Evolutionary conservation across 2,888 invertebrate species (phyloP), one percentile per base, ranked within the genome.

Genomic region (Agonopterix heracliana): DNA sequence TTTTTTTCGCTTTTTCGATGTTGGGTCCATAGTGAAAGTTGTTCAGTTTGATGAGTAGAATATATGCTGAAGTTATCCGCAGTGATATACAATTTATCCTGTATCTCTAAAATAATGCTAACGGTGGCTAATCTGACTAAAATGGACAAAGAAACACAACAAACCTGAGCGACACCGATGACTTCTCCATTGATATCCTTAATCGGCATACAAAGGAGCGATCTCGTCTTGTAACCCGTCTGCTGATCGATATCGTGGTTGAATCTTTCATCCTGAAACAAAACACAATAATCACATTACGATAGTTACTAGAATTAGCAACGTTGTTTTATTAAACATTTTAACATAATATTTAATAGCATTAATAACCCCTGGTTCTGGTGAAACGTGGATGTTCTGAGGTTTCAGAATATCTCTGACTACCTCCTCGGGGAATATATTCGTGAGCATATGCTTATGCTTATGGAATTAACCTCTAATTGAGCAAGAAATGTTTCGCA

Each of bases 141-240:
- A 26, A 5, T 26, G 26, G 3, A 14, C 14, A 14, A 14, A 14
- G 14, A 26, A 26, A 26, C 2, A 26, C 5, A 26, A 26, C 17
- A 26, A 3, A 96, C 94, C 92, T 98, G 98, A 48, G 98, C 98
- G 50, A 99, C 98, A 14, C 98, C 99, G 63, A 98, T 94, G 63
- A 98, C 96, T 81, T 98, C 97, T 38, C 96, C 97, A 68, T 94
- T 94, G 75, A 94, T 95, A 84, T 98, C 98, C 84, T 96, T 95
- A 77, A 98, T 98, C 48, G 98, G 97, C 97, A 97, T 97, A 80
- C 98, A 98, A 54, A 98, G 91, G 60, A 98, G 92, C 49, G 96
- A 96, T 81, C 95, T 93, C 48, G 98, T 98, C 78, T 94, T 93
- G 88, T 97, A 98, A 44, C 98, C 98, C 14, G 98, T 98, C 81